Base-by-base conservation (phyloP, 2,888 invertebrate species). In the Cataglyphis altisquamis region DNA sequence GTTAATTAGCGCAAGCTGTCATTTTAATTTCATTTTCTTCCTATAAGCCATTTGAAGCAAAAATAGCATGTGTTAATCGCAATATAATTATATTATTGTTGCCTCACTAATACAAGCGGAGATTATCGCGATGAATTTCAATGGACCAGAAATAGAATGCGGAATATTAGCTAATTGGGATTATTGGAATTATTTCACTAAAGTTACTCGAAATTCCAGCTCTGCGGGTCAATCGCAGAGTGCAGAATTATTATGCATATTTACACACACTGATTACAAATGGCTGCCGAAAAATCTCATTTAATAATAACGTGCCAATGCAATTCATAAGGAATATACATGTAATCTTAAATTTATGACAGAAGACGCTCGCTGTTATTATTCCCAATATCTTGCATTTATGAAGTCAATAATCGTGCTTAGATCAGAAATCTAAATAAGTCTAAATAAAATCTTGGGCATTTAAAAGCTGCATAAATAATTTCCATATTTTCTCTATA, bases 101-200 rank as follows among this genome's bases (percentile, higher is more conserved):
- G 48, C n/a, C 55, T 29, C 12, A 15, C 29, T 52, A 18, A 41
- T 21, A 32, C 32, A 32, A 57, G 60, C 8, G n/a, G 9, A 32
- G 5, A 60, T 25, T 57, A 45, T 68, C 32, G 36, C 21, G 8
- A 21, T 32, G 45, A 45, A 60, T 70, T 68, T 62, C 62, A 80
- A 80, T 48, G 25, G 10, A 45, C 18, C 36, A 45, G 45, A 32
- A 78, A 68, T 68, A 68, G 60, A 68, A 80, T 18, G 57, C 10
- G 8, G 32, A 36, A 36, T 25, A 41, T 78, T 36, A 52, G 41
- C 48, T 36, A 74, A 72, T 67, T 82, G 77, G 74, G 84, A 85
- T 87, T 85, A 84, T 82, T 63, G 75, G 70, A 80, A 85, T 72
- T 74, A 66, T 66, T 80, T 85, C 82, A 72, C 72, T 62, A 62